Conservation (phyloP, 2,888 invertebrate genomes). For the Taenaris catops region DNA sequence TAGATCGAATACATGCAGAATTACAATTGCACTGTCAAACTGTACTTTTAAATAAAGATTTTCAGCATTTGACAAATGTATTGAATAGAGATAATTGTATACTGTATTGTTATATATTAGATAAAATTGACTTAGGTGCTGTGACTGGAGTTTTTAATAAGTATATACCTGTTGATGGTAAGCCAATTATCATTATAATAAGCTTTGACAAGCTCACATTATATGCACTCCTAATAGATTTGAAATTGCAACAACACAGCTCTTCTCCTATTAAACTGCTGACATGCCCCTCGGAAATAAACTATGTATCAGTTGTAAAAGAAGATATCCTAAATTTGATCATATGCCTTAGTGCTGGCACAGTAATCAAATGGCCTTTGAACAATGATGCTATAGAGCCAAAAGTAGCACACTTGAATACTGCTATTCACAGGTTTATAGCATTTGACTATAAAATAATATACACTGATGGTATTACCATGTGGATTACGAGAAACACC, state of each 20-base stretch:
- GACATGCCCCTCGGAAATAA: conserved; percentile 49
- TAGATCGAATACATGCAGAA: conserved; percentile 33
- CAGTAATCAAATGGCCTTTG: conserved; percentile 41
- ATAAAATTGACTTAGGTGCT: conserved; percentile 10
- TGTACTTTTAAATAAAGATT: background rate
- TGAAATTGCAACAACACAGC: conserved; percentile 20
- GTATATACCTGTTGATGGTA: conserved; percentile 1
- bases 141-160: conserved; percentile 16
- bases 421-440: conserved; percentile 42
- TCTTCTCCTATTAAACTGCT: conserved; percentile 41
- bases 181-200: conserved; percentile 25
- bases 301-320: conserved; percentile 37
- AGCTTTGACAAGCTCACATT: conserved; percentile 18
- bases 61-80: background rate
- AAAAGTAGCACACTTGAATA: conserved; percentile 48
- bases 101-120: conserved; percentile 8
- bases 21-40: background rate
- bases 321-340: conserved; percentile 32
- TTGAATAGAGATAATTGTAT: conserved; percentile 9
- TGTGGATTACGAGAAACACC: conserved; percentile 52
- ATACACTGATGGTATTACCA: conserved; percentile 51
- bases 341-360: conserved; percentile 47
- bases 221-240: conserved; percentile 10
- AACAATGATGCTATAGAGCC: conserved; percentile 26
- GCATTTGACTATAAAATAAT: conserved; percentile 35